Conservation (phyloP, 2,113 vertebrate species). For the Crypturellus undulatus region DNA sequence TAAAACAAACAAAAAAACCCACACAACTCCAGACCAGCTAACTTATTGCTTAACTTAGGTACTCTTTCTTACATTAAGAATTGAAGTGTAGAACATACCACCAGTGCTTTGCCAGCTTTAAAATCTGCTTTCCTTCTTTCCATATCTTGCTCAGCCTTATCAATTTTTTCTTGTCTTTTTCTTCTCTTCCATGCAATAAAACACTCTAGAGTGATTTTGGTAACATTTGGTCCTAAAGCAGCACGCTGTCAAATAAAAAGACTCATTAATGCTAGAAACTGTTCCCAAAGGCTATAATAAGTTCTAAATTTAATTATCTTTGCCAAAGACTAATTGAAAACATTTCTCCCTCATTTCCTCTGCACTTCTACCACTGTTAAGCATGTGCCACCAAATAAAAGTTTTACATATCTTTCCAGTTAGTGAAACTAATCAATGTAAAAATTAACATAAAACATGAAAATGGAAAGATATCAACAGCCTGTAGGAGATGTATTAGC, state of each 20-base stretch:
- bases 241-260: constrained; percentile 82
- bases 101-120: constrained; percentile 92
- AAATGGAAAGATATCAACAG: background rate
- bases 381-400: background rate
- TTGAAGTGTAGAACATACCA: constrained; percentile 77
- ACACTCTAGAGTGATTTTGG: constrained; percentile 96
- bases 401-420: background rate
- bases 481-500: background rate
- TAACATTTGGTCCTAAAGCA: constrained; percentile 92
- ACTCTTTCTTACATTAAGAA: background rate
- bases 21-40: background rate
- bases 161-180: constrained; percentile 96
- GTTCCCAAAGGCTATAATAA: background rate
- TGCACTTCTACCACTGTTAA: background rate
- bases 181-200: constrained; percentile 99
- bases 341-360: background rate
- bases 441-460: background rate
- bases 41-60: background rate
- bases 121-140: constrained; percentile 98
- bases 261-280: background rate
- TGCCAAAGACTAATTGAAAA: background rate
- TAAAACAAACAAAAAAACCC: background rate
- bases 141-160: constrained; percentile 90
- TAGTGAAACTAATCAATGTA: rapidly evolving
- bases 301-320: background rate